Evolutionary conservation across 2,888 invertebrate genomes (phyloP), one percentile per base, ranked within the genome.

Genomic region (Sceliomorpha sp.): DNA sequence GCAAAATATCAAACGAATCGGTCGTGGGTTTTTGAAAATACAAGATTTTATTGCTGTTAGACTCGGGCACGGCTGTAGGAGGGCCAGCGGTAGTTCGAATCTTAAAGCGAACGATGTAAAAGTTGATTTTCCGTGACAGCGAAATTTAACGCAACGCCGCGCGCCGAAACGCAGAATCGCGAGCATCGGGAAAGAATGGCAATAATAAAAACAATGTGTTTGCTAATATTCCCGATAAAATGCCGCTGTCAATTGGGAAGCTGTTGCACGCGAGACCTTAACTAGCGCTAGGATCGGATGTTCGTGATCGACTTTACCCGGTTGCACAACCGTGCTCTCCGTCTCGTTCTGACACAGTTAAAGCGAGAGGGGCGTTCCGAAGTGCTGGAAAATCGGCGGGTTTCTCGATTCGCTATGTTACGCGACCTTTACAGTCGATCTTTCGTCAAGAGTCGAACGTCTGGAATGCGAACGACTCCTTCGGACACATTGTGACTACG

Each of bases 301-400:
- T 45, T 73, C 71, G 73, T 73, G 71, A 73, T 71, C 60, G 36
- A 59, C 58, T 59, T 67, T 51, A 42, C 17, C 34, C 42, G 70
- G 70, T 81, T 83, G 80, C 82, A 79, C 82, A 83, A 84, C 79
- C 73, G 71, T 75, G 76, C 83, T 82, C 82, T 81, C 79, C 81
- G 77, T 76, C n/a, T n/a, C 81, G 77, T 82, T 77, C 83, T 84
- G 81, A 84, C 83, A 84, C 82, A 82, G 84, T 82, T 84, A 83
- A 10, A 24, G 9, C 40, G n/a, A 24, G 40, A 79, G 78, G 80
- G 78, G 76, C 77, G 77, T 76, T 80, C 73, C 75, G 66, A 44
- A 40, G 55, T 72, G 72, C 73, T 66, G 68, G 66, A 63, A 56
- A 51, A 40, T 44, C 37, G 27, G 20, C 17, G 32, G 15, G 24